Percentiles rank a stretch among this genome's conserved stretches.
Conservation (phyloP, 2,113 vertebrate genomes). For the Regulus satrapa region DNA sequence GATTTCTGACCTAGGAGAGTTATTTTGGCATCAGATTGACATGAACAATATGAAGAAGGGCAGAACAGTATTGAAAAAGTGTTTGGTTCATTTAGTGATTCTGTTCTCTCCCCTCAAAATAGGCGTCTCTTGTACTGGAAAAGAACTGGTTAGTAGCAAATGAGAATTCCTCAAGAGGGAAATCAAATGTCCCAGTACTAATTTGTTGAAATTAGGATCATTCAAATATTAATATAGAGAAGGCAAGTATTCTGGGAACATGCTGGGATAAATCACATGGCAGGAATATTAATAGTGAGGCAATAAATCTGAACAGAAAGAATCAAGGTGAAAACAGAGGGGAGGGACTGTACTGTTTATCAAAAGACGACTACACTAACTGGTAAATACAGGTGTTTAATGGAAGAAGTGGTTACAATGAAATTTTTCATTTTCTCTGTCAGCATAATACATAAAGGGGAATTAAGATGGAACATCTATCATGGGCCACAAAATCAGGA, state of each 20-base stretch:
- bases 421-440: background rate
- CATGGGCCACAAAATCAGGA: background rate
- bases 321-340: slow-evolving; percentile 45
- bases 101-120: background rate
- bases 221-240: slow-evolving; percentile 63
- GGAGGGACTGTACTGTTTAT: slow-evolving; percentile 5
- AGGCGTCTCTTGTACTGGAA: background rate
- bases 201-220: slow-evolving; percentile 64
- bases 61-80: background rate
- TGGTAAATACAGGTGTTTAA: slow-evolving; percentile 17
- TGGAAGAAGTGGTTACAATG: background rate
- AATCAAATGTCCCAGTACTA: slow-evolving; percentile 58
- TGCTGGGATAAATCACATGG: slow-evolving; percentile 41
- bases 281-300: slow-evolving; percentile 56
- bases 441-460: background rate
- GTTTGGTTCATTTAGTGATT: background rate
- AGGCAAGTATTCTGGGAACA: slow-evolving; percentile 45
- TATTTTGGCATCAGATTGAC: background rate
- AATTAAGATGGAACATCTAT: background rate
- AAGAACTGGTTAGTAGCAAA: slow-evolving; percentile 31
- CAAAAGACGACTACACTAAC: background rate
- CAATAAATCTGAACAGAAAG: slow-evolving; percentile 18
- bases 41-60: background rate
- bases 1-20: background rate
- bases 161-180: slow-evolving; percentile 49